Evolutionary conservation across 2,113 vertebrate genomes (phyloP).

Genomic region (Passer montanus): DNA sequence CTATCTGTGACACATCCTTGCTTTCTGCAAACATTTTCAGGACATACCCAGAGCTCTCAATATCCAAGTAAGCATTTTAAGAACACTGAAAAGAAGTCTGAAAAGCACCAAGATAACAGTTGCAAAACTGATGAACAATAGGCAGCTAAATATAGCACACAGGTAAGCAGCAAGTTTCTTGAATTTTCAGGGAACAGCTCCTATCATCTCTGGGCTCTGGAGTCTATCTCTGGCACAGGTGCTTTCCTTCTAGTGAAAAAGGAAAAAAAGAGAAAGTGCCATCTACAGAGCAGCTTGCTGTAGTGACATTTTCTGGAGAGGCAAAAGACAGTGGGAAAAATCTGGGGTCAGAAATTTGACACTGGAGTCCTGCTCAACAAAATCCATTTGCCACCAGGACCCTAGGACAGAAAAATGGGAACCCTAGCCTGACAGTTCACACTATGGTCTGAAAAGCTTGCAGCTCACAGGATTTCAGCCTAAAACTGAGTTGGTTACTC

Average conservation of each 20-base stretch:
- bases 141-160: background rate
- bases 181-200: background rate
- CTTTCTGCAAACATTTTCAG: background rate
- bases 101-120: background rate
- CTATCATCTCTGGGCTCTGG: rapidly evolving
- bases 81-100: background rate
- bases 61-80: background rate
- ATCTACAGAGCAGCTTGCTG: background rate
- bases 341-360: background rate
- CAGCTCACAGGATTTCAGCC: background rate
- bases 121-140: background rate
- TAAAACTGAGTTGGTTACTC: background rate
- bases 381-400: background rate
- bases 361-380: background rate
- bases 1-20: background rate
- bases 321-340: background rate
- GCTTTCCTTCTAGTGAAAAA: background rate
- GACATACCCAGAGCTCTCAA: background rate
- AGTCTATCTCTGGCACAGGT: background rate
- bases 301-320: background rate
- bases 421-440: background rate
- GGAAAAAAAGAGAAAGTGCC: background rate
- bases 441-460: background rate
- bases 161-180: background rate
- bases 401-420: background rate